These are phyloP conservation scores for Pemphigus obesinymphae DNA, from an alignment of 1,140 invertebrate species.

Conservation along the genomic window DNA sequence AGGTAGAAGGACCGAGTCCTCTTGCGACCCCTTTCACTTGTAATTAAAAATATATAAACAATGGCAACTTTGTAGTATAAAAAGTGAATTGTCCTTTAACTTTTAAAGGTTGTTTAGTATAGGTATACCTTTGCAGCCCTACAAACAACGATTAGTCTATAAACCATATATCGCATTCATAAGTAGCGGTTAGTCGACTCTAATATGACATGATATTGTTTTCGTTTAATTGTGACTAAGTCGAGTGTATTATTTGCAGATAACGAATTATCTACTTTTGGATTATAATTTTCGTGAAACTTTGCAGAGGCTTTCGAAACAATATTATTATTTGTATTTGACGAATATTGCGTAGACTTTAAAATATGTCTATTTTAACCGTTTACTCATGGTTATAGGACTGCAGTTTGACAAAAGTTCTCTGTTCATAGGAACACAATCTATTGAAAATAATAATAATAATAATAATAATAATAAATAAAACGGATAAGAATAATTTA, in stretches of 20 bases:
- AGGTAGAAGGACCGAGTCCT: too few species aligned
- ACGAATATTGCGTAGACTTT: background rate
- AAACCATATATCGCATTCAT: too few species aligned
- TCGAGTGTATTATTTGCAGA: background rate
- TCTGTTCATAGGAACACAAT: background rate
- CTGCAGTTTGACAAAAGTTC: background rate
- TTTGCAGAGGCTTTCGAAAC: background rate
- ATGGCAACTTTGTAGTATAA: too few species aligned
- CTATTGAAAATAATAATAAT: too few species aligned
- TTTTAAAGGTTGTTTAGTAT: too few species aligned
- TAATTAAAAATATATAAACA: too few species aligned
- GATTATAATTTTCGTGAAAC: background rate
- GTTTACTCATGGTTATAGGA: background rate
- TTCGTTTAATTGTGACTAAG: background rate
- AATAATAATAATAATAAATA: background rate
- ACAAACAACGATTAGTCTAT: too few species aligned
- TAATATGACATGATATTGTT: background rate
- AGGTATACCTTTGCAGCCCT: too few species aligned
- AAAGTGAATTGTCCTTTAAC: too few species aligned
- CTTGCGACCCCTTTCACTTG: too few species aligned
- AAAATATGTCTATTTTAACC: background rate
- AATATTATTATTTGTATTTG: constrained; percentile 3
- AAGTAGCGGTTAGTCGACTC: background rate
- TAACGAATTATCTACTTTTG: background rate
- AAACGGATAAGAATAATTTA: background rate